Evolutionary conservation across 30 jellyfish, hydroid and myxozoan species (phyloP).

Genomic region (Rhopilema esculentum): DNA sequence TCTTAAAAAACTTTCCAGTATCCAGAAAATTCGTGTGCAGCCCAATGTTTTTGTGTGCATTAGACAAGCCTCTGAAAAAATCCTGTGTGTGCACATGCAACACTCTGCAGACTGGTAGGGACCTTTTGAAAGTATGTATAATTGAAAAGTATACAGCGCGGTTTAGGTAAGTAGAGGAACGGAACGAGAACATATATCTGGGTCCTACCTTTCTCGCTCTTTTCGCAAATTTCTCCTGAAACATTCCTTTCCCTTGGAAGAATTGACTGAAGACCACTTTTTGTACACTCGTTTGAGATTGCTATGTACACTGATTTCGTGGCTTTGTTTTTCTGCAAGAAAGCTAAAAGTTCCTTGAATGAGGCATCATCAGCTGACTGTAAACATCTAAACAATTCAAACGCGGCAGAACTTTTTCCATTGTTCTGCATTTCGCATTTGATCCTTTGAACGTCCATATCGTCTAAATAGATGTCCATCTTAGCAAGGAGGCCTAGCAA

Average conservation of each 20-base stretch:
- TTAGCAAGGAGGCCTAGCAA: neutral
- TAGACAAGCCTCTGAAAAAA: too few species aligned
- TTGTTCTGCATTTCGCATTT: neutral
- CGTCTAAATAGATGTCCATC: neutral
- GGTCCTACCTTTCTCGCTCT: neutral
- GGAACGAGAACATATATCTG: too few species aligned
- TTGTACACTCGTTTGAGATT: neutral
- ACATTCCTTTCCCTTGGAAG: neutral
- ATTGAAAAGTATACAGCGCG: too few species aligned
- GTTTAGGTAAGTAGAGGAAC: neutral
- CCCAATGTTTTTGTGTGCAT: too few species aligned
- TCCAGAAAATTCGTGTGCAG: too few species aligned
- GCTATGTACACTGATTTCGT: neutral
- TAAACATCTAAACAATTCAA: conserved; percentile 23
- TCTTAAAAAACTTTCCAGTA: too few species aligned
- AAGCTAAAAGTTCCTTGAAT: neutral
- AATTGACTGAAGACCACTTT: neutral
- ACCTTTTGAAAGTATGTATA: neutral
- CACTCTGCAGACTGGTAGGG: too few species aligned
- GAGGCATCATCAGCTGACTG: neutral
- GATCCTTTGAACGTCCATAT: conserved; percentile 5
- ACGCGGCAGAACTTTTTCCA: conserved; percentile 24
- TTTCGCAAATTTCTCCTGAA: neutral
- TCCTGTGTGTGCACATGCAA: too few species aligned
- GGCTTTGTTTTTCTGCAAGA: neutral